Percentiles rank a stretch among this genome's conserved stretches.
These are phyloP conservation scores for Anarsia innoxiella DNA, from an alignment of 2,888 invertebrate species.

Conservation along the genomic window DNA sequence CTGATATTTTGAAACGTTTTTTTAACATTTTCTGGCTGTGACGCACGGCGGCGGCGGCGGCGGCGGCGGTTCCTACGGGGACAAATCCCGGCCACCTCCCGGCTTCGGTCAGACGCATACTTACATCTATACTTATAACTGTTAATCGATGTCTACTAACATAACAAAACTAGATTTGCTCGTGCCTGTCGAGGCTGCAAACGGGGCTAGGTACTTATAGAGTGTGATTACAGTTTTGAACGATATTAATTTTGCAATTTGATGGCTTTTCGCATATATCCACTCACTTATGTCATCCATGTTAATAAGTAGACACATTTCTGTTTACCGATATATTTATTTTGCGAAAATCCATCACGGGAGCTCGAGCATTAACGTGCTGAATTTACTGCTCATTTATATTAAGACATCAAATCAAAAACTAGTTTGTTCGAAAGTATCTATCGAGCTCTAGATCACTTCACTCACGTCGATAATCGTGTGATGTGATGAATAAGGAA, in stretches of 20 bases:
- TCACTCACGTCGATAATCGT: too few relatives aligned
- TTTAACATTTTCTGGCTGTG: slow-evolving; percentile 46
- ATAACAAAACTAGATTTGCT: slow-evolving; percentile 60
- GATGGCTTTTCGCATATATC: slow-evolving; percentile 44
- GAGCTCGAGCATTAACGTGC: slow-evolving; percentile 27
- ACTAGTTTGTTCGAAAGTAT: too few relatives aligned
- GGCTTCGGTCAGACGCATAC: slow-evolving; percentile 41
- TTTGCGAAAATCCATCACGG: slow-evolving; percentile 37
- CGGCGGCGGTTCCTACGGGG: slow-evolving; percentile 36
- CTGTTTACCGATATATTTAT: too few relatives aligned
- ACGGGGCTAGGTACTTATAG: slow-evolving; percentile 61
- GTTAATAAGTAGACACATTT: too few relatives aligned
- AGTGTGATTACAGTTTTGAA: slow-evolving; percentile 55
- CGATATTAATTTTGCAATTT: slow-evolving; percentile 34
- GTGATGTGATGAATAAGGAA: too few relatives aligned
- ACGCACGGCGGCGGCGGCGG: slow-evolving; percentile 60
- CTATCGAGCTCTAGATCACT: too few relatives aligned
- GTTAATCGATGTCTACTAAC: slow-evolving; percentile 73
- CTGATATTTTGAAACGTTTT: slow-evolving; percentile 32
- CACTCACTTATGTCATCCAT: too few relatives aligned
- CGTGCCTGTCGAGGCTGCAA: slow-evolving; percentile 56
- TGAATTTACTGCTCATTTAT: too few relatives aligned
- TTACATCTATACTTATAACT: slow-evolving; percentile 44
- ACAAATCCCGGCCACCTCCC: slow-evolving; percentile 14
- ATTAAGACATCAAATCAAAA: too few relatives aligned